phyloP scores from a whole-genome alignment of 1,140 invertebrate species.

The Apis dorsata region DNA sequence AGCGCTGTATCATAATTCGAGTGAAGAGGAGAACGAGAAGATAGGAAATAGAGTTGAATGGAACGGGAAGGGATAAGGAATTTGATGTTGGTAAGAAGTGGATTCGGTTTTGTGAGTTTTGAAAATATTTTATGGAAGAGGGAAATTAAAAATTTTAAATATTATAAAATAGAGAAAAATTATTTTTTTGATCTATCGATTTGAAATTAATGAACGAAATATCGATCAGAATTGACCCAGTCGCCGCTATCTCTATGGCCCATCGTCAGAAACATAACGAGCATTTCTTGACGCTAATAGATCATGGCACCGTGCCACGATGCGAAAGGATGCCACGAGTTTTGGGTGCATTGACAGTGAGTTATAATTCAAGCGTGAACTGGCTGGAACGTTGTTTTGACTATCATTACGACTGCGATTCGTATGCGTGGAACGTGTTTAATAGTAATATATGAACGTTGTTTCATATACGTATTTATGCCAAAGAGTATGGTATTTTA shows the following conservation, averaged over 20 bases:
- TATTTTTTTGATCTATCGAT: too few relatives aligned
- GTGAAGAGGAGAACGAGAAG: not conserved
- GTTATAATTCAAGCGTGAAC: conserved; percentile 11
- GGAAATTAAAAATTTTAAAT: too few relatives aligned
- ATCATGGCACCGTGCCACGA: conserved; percentile 67
- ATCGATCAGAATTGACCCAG: not conserved
- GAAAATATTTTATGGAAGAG: too few relatives aligned
- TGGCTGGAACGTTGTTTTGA: conserved; percentile 17
- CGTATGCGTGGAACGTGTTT: not conserved
- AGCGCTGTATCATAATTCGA: not conserved
- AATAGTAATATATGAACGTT: not conserved
- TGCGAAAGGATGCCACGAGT: conserved; percentile 20
- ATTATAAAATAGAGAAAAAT: too few relatives aligned
- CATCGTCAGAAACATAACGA: conserved; percentile 57
- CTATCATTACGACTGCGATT: not conserved
- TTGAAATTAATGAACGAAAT: too few relatives aligned
- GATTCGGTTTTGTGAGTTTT: too few relatives aligned
- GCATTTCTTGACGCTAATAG: conserved; percentile 70
- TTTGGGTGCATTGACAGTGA: conserved; percentile 35
- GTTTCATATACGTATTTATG: not conserved
- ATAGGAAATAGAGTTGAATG: too few relatives aligned
- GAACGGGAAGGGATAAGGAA: too few relatives aligned
- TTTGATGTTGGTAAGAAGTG: too few relatives aligned
- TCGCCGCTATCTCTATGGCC: not conserved
- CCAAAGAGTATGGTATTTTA: too few relatives aligned